Evolutionary conservation across 2,888 invertebrate genomes (phyloP), one percentile per base, ranked within the genome.

Genomic region (Andrena hattorfiana): DNA sequence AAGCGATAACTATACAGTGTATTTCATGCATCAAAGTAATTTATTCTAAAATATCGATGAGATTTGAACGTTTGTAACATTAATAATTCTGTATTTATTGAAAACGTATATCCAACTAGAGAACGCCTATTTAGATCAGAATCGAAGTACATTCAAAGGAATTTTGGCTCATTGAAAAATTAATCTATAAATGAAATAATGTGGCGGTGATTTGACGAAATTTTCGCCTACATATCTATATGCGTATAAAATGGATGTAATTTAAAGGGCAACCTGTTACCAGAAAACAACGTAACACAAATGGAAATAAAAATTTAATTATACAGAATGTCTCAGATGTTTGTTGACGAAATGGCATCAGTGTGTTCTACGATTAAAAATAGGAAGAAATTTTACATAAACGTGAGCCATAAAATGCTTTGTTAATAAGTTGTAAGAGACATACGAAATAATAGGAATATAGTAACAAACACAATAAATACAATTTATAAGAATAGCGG

Each of bases 261-360:
- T 69, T 78, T 79, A 28, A 13, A 3, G 68, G 54, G 51, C 77
- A 59, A 48, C 32, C 28, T 32, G 5, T 28, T 20, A 20, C 23
- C 20, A 60, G n/a, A 64, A 54, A 28, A 56, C 59, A 42, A 30
- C 20, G 32, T 51, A 70, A 77, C 79, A 70, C 68, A 66, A 79
- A 32, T 5, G 35, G 35, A 42, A 26, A 49, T 74, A 32, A 68
- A 79, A 49, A 49, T 76, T 76, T 56, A 56, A 69, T 76, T 49
- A 66, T n/a, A n/a, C n/a, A 49, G 2, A 35, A 35, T 35, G 35
- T 35, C 20, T 20, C 54, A 54, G 20, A 23, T 54, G 6, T 20
- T 20, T 54, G 35, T 54, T 20, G 20, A 20, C 54, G 2, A 20
- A 23, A 20, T 54, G 54, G 54, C 2, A 20, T 8, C 54, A 54